Evolutionary conservation across 2,797 vertebrate species (phyloP).

Genomic region (Aulostomus chinensis): DNA sequence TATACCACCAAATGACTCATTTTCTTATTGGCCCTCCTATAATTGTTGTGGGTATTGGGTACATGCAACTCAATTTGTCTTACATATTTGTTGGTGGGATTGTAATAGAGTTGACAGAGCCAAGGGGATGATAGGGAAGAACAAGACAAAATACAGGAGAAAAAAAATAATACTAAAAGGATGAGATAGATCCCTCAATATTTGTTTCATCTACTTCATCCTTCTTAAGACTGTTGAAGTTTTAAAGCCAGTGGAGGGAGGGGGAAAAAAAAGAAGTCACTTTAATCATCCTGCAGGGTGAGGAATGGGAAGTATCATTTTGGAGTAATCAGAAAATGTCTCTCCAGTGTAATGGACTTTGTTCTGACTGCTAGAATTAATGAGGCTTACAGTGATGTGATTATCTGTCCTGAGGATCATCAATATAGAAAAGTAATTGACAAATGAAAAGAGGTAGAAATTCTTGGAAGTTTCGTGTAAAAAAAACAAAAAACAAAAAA

Average conservation of each 20-base stretch:
- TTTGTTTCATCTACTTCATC: constrained; percentile 91
- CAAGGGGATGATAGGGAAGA: constrained; percentile 86
- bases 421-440: constrained; percentile 40
- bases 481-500: too few relatives aligned
- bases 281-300: constrained; percentile 88
- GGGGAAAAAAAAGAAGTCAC: constrained; percentile 36
- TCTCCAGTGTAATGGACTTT: constrained; percentile 64
- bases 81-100: constrained; percentile 95
- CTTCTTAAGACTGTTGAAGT: constrained; percentile 87
- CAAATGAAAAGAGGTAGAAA: constrained; percentile 59
- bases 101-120: constrained; percentile 94
- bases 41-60: constrained; percentile 99
- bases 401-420: constrained; percentile 59
- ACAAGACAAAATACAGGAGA: constrained; percentile 50
- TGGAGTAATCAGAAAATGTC: constrained; percentile 65
- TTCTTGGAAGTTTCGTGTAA: constrained; percentile 30
- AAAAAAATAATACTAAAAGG: constrained; percentile 53
- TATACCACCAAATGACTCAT: constrained; percentile 98
- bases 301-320: constrained; percentile 68
- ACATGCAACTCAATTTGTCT: constrained; percentile 97
- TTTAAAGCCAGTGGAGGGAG: constrained; percentile 87
- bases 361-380: constrained; percentile 65
- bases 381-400: constrained; percentile 57
- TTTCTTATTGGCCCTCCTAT: constrained; percentile 93
- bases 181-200: constrained; percentile 83